Percentiles rank a stretch among this genome's conserved stretches.
Evolutionary conservation across 1,140 invertebrate genomes (phyloP).

Genomic region (Dufourea novaeangliae): DNA sequence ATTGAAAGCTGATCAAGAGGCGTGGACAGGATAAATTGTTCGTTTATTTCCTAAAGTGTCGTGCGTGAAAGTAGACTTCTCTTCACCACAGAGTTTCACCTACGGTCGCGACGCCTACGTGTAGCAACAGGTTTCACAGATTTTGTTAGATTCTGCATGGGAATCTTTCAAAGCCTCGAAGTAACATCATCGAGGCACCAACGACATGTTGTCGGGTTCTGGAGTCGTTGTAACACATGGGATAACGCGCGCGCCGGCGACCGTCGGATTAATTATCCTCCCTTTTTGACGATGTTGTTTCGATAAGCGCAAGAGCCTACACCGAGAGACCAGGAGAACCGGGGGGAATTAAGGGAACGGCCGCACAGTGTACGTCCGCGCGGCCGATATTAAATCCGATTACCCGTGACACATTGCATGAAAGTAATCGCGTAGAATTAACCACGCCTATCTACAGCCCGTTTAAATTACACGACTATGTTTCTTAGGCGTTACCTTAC

Average conservation of each 20-base stretch:
- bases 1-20: no score
- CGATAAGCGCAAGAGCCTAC: constrained; percentile 10
- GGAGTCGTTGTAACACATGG: neutral
- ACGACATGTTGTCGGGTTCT: neutral
- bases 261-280: constrained; percentile 16
- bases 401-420: constrained; percentile 21
- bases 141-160: neutral
- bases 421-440: constrained; percentile 39
- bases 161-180: neutral
- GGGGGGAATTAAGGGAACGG: neutral
- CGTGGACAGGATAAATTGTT: no score
- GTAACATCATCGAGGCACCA: neutral
- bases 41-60: no score
- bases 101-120: neutral
- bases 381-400: constrained; percentile 33
- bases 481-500: constrained; percentile 6
- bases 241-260: neutral
- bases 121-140: neutral
- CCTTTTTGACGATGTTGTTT: neutral
- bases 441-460: constrained; percentile 15
- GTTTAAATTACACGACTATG: constrained; percentile 23
- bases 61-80: no score
- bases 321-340: neutral
- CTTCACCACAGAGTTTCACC: neutral
- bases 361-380: neutral